Evolutionary conservation across 2,888 invertebrate species (phyloP).

Genomic region (Plutella xylostella): DNA sequence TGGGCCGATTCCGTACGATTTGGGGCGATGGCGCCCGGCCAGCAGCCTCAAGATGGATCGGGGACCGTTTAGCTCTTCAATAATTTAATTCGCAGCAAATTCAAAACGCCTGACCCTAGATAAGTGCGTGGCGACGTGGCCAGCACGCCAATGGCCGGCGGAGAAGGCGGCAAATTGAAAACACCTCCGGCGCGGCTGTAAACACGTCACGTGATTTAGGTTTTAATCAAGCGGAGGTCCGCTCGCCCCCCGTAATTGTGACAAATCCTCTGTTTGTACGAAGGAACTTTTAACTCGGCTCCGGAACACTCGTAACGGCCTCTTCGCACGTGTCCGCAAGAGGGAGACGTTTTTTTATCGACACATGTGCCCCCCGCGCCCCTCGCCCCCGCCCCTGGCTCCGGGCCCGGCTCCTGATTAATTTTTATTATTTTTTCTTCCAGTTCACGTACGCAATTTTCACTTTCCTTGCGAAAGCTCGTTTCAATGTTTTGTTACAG

Average conservation of each 20-base stretch:
- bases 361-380: slow-evolving; percentile 67
- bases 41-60: slow-evolving; percentile 29
- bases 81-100: slow-evolving; percentile 68
- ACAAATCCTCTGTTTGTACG: slow-evolving; percentile 71
- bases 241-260: slow-evolving; percentile 66
- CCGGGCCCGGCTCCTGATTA: slow-evolving; percentile 46
- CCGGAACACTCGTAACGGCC: slow-evolving; percentile 53
- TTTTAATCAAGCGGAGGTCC: slow-evolving; percentile 65
- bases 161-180: slow-evolving; percentile 67
- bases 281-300: slow-evolving; percentile 65
- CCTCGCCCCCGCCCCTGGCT: slow-evolving; percentile 28
- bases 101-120: slow-evolving; percentile 61
- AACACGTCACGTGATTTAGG: slow-evolving; percentile 72
- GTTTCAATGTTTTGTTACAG: slow-evolving; percentile 9
- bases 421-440: slow-evolving; percentile 70
- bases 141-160: slow-evolving; percentile 62
- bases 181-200: slow-evolving; percentile 68
- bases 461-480: slow-evolving; percentile 35
- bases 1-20: slow-evolving; percentile 18
- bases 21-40: slow-evolving; percentile 23
- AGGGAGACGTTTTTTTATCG: slow-evolving; percentile 65
- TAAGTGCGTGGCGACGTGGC: slow-evolving; percentile 62
- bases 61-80: slow-evolving; percentile 59
- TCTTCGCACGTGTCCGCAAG: slow-evolving; percentile 59
- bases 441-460: slow-evolving; percentile 70